phyloP scores from a whole-genome alignment of 2,888 invertebrate genomes.

The Philereme transversata region DNA sequence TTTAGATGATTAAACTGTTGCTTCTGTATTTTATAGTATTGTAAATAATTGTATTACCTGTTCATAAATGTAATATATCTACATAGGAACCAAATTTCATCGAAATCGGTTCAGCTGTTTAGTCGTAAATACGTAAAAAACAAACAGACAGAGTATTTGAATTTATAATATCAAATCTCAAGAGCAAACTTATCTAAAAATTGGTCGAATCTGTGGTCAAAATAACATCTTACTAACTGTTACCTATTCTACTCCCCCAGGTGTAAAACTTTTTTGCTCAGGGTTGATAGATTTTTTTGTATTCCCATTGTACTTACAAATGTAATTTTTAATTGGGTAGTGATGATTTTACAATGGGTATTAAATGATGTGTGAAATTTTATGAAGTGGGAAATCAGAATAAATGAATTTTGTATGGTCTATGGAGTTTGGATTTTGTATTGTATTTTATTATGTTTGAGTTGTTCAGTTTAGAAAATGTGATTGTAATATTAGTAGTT shows the following conservation, averaged over 20 bases:
- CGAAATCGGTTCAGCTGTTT: no score
- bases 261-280: constrained; percentile 20
- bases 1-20: no score
- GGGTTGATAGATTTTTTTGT: constrained; percentile 5
- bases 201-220: not conserved
- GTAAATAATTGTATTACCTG: no score
- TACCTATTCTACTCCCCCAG: constrained; percentile 9
- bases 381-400: constrained; percentile 25
- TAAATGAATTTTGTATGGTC: constrained; percentile 26
- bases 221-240: not conserved
- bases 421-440: constrained; percentile 16
- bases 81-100: no score
- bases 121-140: no score
- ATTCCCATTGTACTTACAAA: constrained; percentile 9
- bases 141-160: no score
- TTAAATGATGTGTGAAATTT: constrained; percentile 39
- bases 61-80: no score
- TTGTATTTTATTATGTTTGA: constrained; percentile 23
- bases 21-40: no score
- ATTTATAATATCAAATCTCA: no score
- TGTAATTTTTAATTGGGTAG: constrained; percentile 30
- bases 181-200: no score
- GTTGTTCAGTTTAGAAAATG: constrained; percentile 25
- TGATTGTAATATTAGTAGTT: not conserved
- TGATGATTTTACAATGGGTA: constrained; percentile 30